A percentile compares a stretch with the other conserved stretches of the same genome.
Conservation (phyloP, 2,797 vertebrate genomes). For the Tenualosa thibaudeaui region DNA sequence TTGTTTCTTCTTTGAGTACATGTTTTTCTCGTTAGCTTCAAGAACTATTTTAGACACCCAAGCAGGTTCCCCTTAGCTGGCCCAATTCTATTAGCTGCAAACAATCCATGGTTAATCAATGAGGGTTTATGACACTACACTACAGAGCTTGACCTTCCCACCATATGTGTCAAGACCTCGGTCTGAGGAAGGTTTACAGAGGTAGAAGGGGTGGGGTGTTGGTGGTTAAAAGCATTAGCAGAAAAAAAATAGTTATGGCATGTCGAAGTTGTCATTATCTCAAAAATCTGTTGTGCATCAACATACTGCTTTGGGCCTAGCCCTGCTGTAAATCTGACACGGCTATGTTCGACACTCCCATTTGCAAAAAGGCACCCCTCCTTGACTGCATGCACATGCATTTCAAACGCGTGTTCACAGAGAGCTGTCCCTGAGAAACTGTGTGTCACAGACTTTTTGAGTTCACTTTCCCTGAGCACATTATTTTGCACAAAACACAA, state of each 20-base stretch:
- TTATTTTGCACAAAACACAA: not conserved
- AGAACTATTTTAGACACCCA: not conserved
- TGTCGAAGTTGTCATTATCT: not conserved
- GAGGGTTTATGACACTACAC: constrained; percentile 9
- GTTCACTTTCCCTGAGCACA: not conserved
- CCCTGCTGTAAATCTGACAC: not conserved
- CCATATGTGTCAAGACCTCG: constrained; percentile 1
- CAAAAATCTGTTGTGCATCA: not conserved
- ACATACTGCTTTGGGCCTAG: not conserved
- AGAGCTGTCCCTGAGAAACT: not conserved
- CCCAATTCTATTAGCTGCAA: constrained; percentile 32
- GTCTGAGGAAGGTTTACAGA: not conserved
- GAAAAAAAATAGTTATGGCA: not conserved
- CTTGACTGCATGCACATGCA: not conserved
- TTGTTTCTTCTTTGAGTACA: not conserved
- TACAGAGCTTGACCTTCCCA: constrained; percentile 30
- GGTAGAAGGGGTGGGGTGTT: not conserved
- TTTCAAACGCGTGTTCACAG: not conserved
- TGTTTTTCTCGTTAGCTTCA: constrained; percentile 29
- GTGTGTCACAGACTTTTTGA: not conserved
- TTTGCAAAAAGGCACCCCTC: not conserved
- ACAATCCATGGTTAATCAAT: constrained; percentile 29
- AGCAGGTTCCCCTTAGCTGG: constrained; percentile 15
- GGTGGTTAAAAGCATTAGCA: not conserved
- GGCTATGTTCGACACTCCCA: not conserved